Evolutionary conservation across 2,888 invertebrate species (phyloP).

Genomic region (Linyphia triangularis): DNA sequence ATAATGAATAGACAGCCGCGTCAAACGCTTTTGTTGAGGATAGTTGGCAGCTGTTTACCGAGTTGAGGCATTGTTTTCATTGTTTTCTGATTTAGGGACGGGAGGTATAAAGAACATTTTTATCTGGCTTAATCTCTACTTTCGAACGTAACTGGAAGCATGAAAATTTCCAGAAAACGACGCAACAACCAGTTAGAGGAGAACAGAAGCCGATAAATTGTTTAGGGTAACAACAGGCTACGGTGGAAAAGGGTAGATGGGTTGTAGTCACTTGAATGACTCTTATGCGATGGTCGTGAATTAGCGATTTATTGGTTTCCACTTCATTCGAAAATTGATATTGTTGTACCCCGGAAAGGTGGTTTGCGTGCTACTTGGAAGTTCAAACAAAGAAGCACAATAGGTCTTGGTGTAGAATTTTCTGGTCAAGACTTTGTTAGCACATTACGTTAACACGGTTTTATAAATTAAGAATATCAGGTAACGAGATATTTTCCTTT

Average conservation of each 20-base stretch:
- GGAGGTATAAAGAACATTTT: slow-evolving; percentile 19
- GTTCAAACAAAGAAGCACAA: neutral
- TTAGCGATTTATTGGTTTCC: neutral
- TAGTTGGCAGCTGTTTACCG: neutral
- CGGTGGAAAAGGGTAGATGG: neutral
- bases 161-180: neutral
- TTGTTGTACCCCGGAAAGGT: neutral
- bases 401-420: neutral
- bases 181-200: too few species aligned
- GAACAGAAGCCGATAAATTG: neutral
- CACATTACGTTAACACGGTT: neutral
- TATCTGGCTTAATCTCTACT: slow-evolving; percentile 14
- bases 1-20: slow-evolving; percentile 26
- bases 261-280: too few species aligned
- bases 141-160: neutral
- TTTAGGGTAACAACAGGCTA: neutral
- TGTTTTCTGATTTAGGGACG: slow-evolving; percentile 47
- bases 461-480: too few species aligned
- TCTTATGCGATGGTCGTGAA: neutral
- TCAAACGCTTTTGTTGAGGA: slow-evolving; percentile 38
- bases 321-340: neutral
- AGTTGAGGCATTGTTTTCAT: neutral
- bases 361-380: neutral
- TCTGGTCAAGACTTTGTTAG: neutral
- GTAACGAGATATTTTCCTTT: neutral